A percentile compares a stretch with the other conserved stretches of the same genome.
phyloP scores from a whole-genome alignment of 1,140 invertebrate species.

The Musca domestica region DNA sequence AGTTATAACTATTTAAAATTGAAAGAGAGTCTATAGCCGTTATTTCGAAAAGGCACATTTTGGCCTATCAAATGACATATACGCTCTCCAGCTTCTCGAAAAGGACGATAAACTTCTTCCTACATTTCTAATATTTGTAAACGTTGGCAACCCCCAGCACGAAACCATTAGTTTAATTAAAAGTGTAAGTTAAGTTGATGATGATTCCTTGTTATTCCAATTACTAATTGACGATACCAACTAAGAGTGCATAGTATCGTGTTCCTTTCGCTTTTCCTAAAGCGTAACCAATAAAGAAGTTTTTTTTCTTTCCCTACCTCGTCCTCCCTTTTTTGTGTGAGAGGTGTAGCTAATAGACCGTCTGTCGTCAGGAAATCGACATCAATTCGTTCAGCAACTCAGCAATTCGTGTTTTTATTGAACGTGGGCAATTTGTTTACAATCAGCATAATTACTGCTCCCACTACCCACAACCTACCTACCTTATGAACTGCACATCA shows the following conservation, averaged over 20 bases:
- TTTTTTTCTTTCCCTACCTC: not conserved
- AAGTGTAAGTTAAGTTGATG: conserved; percentile 26
- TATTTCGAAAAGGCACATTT: too few relatives aligned
- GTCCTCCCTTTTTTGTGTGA: not conserved
- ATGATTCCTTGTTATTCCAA: conserved; percentile 3
- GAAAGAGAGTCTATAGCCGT: too few relatives aligned
- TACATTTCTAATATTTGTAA: not conserved
- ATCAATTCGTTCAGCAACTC: not conserved
- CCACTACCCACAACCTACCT: not conserved
- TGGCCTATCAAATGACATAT: too few relatives aligned
- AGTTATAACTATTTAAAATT: too few relatives aligned
- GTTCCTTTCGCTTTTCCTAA: not conserved
- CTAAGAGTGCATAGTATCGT: not conserved
- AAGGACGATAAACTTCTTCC: too few relatives aligned
- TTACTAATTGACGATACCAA: conserved; percentile 13
- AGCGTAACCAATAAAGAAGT: not conserved
- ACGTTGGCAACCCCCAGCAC: not conserved
- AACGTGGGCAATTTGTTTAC: conserved; percentile 54
- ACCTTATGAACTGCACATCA: too few relatives aligned
- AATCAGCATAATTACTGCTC: conserved; percentile 50
- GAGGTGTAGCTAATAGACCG: not conserved
- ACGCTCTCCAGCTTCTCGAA: too few relatives aligned
- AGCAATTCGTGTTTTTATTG: conserved; percentile 30
- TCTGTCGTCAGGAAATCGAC: conserved; percentile 7
- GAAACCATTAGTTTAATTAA: conserved; percentile 51